A percentile compares a stretch with the other conserved stretches of the same genome.
Conservation (phyloP, 1,140 invertebrate species). For the Cyclargus thomasi region DNA sequence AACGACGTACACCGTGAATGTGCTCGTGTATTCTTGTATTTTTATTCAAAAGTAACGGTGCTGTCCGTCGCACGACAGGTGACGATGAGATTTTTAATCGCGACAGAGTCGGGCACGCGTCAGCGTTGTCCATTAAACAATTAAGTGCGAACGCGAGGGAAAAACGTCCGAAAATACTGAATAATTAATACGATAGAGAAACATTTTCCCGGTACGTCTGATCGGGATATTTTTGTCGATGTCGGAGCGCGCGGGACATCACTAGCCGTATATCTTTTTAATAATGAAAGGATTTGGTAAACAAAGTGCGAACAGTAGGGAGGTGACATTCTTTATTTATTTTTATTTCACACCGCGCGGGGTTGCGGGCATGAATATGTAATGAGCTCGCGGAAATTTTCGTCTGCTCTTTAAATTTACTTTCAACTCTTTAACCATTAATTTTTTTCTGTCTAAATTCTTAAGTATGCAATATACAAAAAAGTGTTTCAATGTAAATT, state of each 20-base stretch:
- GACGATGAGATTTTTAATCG: not conserved
- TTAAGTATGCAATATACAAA: too few relatives aligned
- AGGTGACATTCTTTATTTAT: slow-evolving; percentile 43
- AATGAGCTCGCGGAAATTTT: slow-evolving; percentile 18
- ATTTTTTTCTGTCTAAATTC: too few relatives aligned
- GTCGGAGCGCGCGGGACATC: slow-evolving; percentile 33
- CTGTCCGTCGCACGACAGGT: not conserved
- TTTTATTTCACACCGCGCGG: slow-evolving; percentile 38
- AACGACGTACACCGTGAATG: not conserved
- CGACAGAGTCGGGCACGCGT: not conserved
- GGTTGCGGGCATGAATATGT: slow-evolving; percentile 33
- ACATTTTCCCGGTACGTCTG: slow-evolving; percentile 33
- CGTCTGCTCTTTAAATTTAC: not conserved
- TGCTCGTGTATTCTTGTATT: not conserved
- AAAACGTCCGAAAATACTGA: slow-evolving; percentile 30
- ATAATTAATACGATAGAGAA: slow-evolving; percentile 48
- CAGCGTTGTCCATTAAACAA: slow-evolving; percentile 32
- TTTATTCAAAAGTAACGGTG: not conserved
- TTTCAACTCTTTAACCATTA: not conserved
- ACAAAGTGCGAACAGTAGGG: slow-evolving; percentile 43
- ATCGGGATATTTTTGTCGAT: slow-evolving; percentile 44
- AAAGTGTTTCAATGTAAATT: too few relatives aligned
- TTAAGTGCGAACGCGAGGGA: slow-evolving; percentile 21
- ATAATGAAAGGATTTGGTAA: slow-evolving; percentile 66
- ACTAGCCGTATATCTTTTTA: slow-evolving; percentile 59